These are phyloP conservation scores for Phoebastria nigripes DNA, from an alignment of 2,797 vertebrate species.

Conservation along the genomic window DNA sequence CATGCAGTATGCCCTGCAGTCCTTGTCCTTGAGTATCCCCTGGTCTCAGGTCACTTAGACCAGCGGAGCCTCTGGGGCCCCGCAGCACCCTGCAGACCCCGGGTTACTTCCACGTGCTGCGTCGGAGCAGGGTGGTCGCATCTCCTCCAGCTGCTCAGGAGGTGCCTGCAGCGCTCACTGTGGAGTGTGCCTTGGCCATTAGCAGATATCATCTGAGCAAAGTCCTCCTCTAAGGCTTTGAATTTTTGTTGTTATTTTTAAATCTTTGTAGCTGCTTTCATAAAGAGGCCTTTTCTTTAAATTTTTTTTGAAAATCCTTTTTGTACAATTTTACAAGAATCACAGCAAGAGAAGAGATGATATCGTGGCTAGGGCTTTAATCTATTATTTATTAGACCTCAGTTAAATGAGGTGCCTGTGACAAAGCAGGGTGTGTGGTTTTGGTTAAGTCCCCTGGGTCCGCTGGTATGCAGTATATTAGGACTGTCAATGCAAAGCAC, in stretches of 20 bases:
- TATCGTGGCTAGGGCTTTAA: background rate
- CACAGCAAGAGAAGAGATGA: background rate
- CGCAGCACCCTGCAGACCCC: background rate
- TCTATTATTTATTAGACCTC: slow-evolving; percentile 34
- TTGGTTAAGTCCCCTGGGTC: background rate
- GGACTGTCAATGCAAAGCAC: background rate
- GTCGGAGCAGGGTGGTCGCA: background rate
- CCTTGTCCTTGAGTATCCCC: background rate
- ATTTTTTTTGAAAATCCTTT: background rate
- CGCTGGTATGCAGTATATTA: background rate
- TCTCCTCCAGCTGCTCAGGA: background rate
- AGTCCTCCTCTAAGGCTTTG: background rate
- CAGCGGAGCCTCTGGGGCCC: background rate
- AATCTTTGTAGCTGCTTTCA: background rate
- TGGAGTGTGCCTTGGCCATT: fast-evolving
- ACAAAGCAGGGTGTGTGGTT: slow-evolving; percentile 43
- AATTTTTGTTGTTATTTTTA: background rate
- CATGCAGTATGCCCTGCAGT: background rate
- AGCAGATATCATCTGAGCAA: background rate
- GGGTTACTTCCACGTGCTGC: fast-evolving
- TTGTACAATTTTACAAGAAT: slow-evolving; percentile 4
- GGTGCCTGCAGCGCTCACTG: fast-evolving
- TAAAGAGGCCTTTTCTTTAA: background rate
- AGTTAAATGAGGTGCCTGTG: slow-evolving; percentile 27
- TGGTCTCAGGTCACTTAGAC: background rate